A percentile compares a stretch with the other conserved stretches of the same genome.
Conservation (phyloP, 2,797 vertebrate species). For the Myotis myotis region DNA sequence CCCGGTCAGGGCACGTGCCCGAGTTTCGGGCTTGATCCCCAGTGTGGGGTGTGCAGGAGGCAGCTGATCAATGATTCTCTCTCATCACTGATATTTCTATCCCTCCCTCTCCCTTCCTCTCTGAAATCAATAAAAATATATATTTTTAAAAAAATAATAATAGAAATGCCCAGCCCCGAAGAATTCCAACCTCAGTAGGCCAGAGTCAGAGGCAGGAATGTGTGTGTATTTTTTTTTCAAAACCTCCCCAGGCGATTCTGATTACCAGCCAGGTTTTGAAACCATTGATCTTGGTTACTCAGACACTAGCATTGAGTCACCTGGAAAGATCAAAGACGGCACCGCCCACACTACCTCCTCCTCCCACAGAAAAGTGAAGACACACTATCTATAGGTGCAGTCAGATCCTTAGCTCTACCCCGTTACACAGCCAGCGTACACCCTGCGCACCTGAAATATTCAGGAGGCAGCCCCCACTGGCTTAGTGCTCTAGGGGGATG, state of each 20-base stretch:
- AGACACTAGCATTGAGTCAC: neutral
- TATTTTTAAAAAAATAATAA: no score
- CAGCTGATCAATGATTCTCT: no score
- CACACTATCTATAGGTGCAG: accelerated
- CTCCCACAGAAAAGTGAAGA: neutral
- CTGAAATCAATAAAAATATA: no score
- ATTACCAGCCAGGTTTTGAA: neutral
- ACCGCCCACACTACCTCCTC: no score
- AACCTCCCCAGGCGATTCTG: neutral
- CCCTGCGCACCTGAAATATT: neutral
- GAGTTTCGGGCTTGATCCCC: no score
- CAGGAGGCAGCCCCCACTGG: neutral
- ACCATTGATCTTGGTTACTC: neutral
- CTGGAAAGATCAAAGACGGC: neutral
- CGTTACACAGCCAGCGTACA: neutral
- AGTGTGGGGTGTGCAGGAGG: no score
- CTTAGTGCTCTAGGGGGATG: neutral
- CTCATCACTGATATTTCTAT: no score
- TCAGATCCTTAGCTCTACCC: neutral
- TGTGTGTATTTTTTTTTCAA: neutral
- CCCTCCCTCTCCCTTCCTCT: no score
- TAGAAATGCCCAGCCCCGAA: neutral
- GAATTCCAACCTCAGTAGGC: neutral
- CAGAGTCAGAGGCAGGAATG: neutral
- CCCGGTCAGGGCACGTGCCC: no score